These are phyloP conservation scores for Nipponacmea schrenckii DNA, from an alignment of 2,888 invertebrate species.

Conservation along the genomic window DNA sequence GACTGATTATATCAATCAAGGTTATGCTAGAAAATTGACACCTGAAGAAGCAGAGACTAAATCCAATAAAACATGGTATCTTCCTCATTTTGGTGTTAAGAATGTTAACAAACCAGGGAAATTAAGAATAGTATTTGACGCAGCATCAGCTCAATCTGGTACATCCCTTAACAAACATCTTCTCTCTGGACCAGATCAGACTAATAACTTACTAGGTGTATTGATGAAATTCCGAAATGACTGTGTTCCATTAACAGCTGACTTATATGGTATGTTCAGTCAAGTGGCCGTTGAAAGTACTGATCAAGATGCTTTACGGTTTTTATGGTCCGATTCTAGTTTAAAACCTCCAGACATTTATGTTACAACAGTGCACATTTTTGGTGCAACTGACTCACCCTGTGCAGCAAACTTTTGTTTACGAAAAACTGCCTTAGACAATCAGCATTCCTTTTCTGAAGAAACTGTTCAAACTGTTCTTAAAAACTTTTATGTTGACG, in stretches of 20 bases:
- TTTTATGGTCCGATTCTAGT: constrained; percentile 31
- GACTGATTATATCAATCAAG: too few relatives aligned
- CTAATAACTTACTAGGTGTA: constrained; percentile 29
- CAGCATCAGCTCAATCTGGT: not conserved
- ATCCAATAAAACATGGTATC: not conserved
- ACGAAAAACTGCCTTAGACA: constrained; percentile 1
- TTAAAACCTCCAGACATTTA: not conserved
- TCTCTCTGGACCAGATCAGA: constrained; percentile 33
- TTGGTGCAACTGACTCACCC: constrained; percentile 6
- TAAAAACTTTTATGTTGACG: constrained; percentile 29
- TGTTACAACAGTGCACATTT: too few relatives aligned
- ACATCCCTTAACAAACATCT: constrained; percentile 11
- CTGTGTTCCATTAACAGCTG: constrained; percentile 29
- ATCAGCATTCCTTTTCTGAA: constrained; percentile 13
- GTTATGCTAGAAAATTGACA: not conserved
- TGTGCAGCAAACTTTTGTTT: not conserved
- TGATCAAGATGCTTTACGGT: constrained; percentile 28
- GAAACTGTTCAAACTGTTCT: constrained; percentile 16
- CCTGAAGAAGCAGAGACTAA: not conserved
- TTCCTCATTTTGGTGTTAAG: not conserved
- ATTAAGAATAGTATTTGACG: not conserved
- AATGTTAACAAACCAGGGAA: not conserved
- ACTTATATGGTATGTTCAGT: constrained; percentile 32
- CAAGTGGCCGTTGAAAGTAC: constrained; percentile 10
- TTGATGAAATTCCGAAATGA: constrained; percentile 28